phyloP scores from a whole-genome alignment of 2,888 invertebrate species.

The Phlogophora meticulosa region DNA sequence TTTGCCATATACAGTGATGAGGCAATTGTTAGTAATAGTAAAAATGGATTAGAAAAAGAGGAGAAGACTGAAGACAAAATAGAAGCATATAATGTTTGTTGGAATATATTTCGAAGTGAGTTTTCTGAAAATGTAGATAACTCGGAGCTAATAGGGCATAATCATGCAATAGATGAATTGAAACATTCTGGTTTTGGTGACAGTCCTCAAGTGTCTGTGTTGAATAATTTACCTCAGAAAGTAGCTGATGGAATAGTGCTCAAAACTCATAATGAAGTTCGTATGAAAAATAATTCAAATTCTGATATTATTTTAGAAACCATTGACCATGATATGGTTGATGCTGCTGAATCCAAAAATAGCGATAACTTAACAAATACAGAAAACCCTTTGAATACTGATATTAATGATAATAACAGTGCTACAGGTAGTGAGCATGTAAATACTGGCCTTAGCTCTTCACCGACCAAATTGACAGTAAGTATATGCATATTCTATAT shows the following conservation, averaged over 20 bases:
- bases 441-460: slow-evolving; percentile 9
- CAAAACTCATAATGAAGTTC: slow-evolving; percentile 12
- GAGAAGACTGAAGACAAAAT: slow-evolving; percentile 45
- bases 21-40: slow-evolving; percentile 40
- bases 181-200: slow-evolving; percentile 6
- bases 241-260: slow-evolving; percentile 18
- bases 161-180: slow-evolving; percentile 15
- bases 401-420: slow-evolving; percentile 26
- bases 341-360: slow-evolving; percentile 36
- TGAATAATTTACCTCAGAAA: slow-evolving; percentile 8
- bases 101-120: slow-evolving; percentile 55
- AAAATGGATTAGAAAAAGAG: slow-evolving; percentile 47
- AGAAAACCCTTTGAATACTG: slow-evolving; percentile 19
- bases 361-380: slow-evolving; percentile 4
- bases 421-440: slow-evolving; percentile 17
- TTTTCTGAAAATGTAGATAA: slow-evolving; percentile 19
- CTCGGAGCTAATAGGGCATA: slow-evolving; percentile 11
- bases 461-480: slow-evolving; percentile 30
- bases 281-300: slow-evolving; percentile 36
- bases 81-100: slow-evolving; percentile 59
- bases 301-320: slow-evolving; percentile 47
- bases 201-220: slow-evolving; percentile 9
- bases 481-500: slow-evolving; percentile 32
- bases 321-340: slow-evolving; percentile 38
- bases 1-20: slow-evolving; percentile 79